phyloP scores from a whole-genome alignment of 2,113 vertebrate genomes.

The Phasianus colchicus region DNA sequence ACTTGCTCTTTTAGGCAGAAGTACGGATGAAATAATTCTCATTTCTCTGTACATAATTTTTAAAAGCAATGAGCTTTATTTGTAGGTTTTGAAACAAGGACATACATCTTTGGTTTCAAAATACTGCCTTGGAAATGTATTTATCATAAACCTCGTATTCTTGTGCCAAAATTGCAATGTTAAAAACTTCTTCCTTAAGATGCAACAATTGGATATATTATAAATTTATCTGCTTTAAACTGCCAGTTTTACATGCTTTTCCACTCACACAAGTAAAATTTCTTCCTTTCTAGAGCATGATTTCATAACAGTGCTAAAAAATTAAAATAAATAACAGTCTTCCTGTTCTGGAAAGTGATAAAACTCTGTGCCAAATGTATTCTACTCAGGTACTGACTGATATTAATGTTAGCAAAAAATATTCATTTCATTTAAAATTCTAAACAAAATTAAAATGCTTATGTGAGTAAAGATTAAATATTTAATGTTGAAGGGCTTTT shows the following conservation, averaged over 20 bases:
- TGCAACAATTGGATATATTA: background rate
- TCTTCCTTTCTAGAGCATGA: background rate
- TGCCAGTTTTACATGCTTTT: background rate
- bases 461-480: background rate
- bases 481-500: background rate
- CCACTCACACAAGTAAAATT: background rate
- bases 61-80: background rate
- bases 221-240: background rate
- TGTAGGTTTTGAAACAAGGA: background rate
- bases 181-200: background rate
- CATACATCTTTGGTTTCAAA: background rate
- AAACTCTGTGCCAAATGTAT: background rate
- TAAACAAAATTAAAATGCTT: background rate
- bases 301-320: background rate
- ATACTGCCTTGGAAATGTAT: background rate
- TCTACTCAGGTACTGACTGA: background rate
- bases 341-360: background rate
- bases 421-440: background rate
- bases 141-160: background rate
- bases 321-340: background rate
- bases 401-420: background rate
- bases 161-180: background rate
- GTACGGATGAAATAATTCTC: background rate
- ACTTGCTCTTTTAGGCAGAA: background rate
- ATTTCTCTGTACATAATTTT: background rate